Conservation (phyloP, 2,113 vertebrate genomes). For the Cettia cetti region DNA sequence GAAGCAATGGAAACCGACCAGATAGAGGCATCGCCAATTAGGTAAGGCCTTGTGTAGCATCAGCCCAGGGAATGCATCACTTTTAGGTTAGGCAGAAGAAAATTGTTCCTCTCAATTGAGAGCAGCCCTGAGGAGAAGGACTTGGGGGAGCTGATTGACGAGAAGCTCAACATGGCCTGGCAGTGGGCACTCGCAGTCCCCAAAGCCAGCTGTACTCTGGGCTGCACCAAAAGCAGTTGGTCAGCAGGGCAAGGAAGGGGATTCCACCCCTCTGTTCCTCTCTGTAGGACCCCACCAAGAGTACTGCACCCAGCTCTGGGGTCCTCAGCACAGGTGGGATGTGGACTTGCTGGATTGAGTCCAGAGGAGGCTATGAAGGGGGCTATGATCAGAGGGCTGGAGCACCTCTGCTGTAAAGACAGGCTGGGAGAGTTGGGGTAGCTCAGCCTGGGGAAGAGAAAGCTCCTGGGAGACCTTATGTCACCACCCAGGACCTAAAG, state of each 20-base stretch:
- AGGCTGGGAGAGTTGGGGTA: not conserved
- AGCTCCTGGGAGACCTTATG: not conserved
- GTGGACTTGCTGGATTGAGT: not conserved
- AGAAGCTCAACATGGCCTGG: not conserved
- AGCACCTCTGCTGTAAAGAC: not conserved
- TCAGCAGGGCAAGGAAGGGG: not conserved
- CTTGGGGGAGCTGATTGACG: not conserved
- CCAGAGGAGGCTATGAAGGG: not conserved
- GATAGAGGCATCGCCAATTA: not conserved
- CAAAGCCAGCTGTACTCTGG: not conserved
- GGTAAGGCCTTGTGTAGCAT: not conserved
- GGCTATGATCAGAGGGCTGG: not conserved
- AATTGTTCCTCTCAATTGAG: not conserved
- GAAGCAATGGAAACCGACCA: not conserved
- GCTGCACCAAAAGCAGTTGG: not conserved
- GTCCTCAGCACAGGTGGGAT: not conserved
- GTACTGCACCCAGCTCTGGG: not conserved
- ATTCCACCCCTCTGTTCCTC: not conserved
- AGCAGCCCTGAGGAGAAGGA: not conserved
- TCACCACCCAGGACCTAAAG: not conserved
- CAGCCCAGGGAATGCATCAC: not conserved
- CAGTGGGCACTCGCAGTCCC: not conserved
- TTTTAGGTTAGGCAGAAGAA: not conserved
- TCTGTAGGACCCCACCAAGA: not conserved
- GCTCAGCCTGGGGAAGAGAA: not conserved